Evolutionary conservation across 1,140 invertebrate genomes (phyloP).

Genomic region (Solen grandis): DNA sequence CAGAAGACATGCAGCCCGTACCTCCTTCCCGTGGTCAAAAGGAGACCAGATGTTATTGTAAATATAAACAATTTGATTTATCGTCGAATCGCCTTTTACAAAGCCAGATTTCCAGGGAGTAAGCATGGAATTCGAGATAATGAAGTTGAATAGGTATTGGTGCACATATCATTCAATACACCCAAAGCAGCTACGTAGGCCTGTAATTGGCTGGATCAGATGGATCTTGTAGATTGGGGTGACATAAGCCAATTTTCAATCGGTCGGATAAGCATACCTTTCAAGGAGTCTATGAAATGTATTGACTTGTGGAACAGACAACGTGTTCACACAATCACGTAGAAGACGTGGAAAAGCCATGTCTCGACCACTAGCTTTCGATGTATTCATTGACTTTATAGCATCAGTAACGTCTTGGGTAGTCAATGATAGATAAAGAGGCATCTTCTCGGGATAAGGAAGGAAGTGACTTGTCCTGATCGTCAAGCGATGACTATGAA

Average conservation of each 20-base stretch:
- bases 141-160: slow-evolving; percentile 47
- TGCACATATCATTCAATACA: slow-evolving; percentile 41
- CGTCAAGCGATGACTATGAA: background rate
- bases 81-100: slow-evolving; percentile 11
- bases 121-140: slow-evolving; percentile 25
- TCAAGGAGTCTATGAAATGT: background rate
- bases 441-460: background rate
- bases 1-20: slow-evolving; percentile 36
- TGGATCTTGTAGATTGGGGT: slow-evolving; percentile 1
- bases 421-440: background rate
- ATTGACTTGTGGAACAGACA: background rate
- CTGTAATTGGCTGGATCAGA: slow-evolving; percentile 7
- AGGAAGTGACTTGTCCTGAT: background rate
- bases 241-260: slow-evolving; percentile 16
- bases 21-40: slow-evolving; percentile 5
- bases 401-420: background rate
- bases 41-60: slow-evolving; percentile 10
- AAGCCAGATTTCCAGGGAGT: slow-evolving; percentile 34
- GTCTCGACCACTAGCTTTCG: background rate
- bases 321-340: background rate
- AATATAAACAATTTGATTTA: slow-evolving; percentile 21
- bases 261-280: background rate
- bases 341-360: background rate
- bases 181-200: slow-evolving; percentile 16
- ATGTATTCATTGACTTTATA: background rate